phyloP scores from a whole-genome alignment of 2,797 vertebrate species.

The Diplodus sargus region DNA sequence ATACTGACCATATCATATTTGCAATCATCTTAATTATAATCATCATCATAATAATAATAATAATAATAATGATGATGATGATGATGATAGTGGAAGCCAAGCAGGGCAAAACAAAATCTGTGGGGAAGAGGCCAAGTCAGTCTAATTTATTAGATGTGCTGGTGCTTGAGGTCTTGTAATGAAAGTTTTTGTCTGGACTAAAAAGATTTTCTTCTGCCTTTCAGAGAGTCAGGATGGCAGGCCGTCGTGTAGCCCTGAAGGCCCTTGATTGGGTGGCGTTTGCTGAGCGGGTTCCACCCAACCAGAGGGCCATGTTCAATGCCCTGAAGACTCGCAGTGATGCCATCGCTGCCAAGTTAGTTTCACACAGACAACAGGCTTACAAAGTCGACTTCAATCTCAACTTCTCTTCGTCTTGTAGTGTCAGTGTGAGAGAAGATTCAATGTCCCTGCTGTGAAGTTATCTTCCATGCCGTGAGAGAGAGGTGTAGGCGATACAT shows the following conservation, averaged over 20 bases:
- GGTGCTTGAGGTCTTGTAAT: neutral
- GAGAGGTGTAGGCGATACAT: neutral
- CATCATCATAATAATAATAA: too few species aligned
- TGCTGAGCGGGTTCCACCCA: conserved; percentile 90
- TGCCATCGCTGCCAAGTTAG: conserved; percentile 89
- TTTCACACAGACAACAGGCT: conserved; percentile 12
- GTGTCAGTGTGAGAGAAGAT: neutral
- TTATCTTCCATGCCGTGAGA: neutral
- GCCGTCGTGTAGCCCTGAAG: conserved; percentile 89
- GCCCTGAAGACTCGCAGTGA: conserved; percentile 94
- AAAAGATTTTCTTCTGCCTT: conserved; percentile 1
- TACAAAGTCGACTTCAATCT: neutral
- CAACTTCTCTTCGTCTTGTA: neutral
- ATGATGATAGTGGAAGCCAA: too few species aligned
- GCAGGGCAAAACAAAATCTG: too few species aligned
- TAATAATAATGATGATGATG: too few species aligned
- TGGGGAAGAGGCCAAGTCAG: too few species aligned
- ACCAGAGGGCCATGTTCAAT: conserved; percentile 92
- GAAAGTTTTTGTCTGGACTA: neutral
- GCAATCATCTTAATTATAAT: too few species aligned
- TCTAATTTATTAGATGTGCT: too few species aligned
- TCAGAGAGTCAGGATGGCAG: conserved; percentile 86
- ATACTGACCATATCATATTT: too few species aligned
- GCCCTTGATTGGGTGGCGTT: conserved; percentile 95
- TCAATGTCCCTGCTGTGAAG: neutral